Conservation (phyloP, 23 tunicate genomes). For the Trididemnum nubilum region DNA sequence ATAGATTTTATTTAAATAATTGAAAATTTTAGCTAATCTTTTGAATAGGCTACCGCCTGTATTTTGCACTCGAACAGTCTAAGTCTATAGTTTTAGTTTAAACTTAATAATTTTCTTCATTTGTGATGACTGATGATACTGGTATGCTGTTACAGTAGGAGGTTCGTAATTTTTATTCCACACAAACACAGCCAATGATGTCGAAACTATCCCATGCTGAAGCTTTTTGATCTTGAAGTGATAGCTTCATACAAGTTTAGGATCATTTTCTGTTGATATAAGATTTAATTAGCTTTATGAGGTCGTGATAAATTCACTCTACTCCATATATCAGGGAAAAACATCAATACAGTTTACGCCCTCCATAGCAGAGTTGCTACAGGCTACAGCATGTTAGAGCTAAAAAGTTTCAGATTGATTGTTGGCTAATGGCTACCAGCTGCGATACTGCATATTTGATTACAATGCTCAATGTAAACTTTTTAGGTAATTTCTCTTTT, state of each 20-base stretch:
- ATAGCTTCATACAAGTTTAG: neutral
- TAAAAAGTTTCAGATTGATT: neutral
- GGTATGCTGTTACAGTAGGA: no score
- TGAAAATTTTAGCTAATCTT: no score
- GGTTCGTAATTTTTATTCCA: no score
- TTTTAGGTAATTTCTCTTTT: neutral
- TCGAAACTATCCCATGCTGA: neutral
- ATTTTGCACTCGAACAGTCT: no score
- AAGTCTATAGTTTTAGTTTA: no score
- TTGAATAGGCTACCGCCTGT: no score
- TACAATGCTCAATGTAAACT: neutral
- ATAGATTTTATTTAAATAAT: no score
- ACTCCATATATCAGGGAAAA: neutral
- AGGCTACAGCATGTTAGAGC: neutral
- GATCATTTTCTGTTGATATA: neutral
- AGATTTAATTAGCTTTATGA: neutral
- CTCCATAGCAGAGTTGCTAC: neutral
- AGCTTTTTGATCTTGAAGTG: neutral
- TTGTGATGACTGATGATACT: no score
- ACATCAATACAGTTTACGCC: neutral
- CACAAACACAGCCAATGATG: no score
- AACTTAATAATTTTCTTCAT: no score
- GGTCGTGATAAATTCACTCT: neutral
- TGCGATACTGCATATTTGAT: no score
- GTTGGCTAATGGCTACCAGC: no score